Evolutionary conservation across 2,888 invertebrate genomes (phyloP), one percentile per base, ranked within the genome.

Genomic region (Selenia dentaria): DNA sequence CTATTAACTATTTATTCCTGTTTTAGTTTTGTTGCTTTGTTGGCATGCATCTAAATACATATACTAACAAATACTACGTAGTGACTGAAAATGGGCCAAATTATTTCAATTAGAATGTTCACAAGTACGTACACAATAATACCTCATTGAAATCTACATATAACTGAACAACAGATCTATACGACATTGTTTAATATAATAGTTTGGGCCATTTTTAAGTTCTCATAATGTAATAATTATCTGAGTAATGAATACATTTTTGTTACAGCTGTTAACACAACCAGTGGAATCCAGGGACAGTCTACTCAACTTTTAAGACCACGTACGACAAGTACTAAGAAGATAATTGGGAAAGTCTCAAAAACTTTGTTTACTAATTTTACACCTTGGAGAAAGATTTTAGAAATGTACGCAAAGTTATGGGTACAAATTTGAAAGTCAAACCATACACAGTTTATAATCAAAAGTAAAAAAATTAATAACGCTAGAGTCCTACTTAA

Each of bases 291-390:
- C 50, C 54, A 61, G 66, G 72, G 71, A 75, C 71, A 65, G 26
- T 27, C 37, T 78, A 75, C 74, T 75, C 72, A 74, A 70, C 72
- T 74, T 70, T 62, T 54, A 62, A 70, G 65, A 71, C 64, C 67
- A 57, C 60, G 63, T 54, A 28, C 42, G 53, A 51, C 43, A 38
- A 53, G 54, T 4, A 2, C 16, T 54, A 54, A 51, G 60, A 51
- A 52, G 48, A 50, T 51, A 3, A 48, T 50, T 43, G 54, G 52
- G 48, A 51, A 52, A 51, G 45, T 6, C 49, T 42, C 46, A 49
- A 47, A 42, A 42, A 44, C 31, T 14, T 35, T n/a, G 6, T 28
- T 13, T 33, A 27, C 28, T 28, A 45, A 38, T 38, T 38, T 34
- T 39, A 28, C 14, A 20, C 22, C 22, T 22, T 6, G 13, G 24